phyloP scores from a whole-genome alignment of 2,113 vertebrate genomes.

The Pao palembangensis region DNA sequence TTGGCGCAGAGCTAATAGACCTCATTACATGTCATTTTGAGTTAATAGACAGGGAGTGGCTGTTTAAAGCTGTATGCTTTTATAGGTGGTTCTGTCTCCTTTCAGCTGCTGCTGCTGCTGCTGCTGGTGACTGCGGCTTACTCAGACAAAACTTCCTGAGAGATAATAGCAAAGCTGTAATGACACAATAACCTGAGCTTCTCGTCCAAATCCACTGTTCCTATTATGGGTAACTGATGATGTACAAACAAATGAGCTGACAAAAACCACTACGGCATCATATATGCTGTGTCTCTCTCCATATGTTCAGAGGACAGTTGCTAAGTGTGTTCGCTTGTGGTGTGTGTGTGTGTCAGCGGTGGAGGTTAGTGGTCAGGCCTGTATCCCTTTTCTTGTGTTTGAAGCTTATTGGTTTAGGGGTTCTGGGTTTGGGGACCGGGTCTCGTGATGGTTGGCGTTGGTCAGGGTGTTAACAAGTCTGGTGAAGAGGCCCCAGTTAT shows the following conservation, averaged over 20 bases:
- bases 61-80: conserved; percentile 74
- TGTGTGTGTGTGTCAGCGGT: conserved; percentile 29
- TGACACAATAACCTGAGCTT: conserved; percentile 61
- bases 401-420: conserved; percentile 31
- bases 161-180: conserved; percentile 57
- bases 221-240: conserved; percentile 62
- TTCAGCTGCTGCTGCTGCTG: conserved; percentile 51
- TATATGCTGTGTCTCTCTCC: conserved; percentile 29
- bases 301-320: conserved; percentile 19
- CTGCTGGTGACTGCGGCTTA: conserved; percentile 42
- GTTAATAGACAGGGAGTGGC: conserved; percentile 78
- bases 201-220: conserved; percentile 66
- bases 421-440: conserved; percentile 38
- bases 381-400: conserved; percentile 30
- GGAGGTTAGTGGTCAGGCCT: conserved; percentile 52
- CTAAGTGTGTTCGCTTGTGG: conserved; percentile 20
- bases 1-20: conserved; percentile 69
- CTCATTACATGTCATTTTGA: conserved; percentile 80
- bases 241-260: conserved; percentile 58
- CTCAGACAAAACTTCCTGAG: conserved; percentile 66
- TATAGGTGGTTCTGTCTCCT: conserved; percentile 70
- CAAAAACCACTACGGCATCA: conserved; percentile 57
- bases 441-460: conserved; percentile 60
- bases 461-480: conserved; percentile 72
- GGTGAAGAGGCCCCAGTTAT: conserved; percentile 45